Evolutionary conservation across 2,797 vertebrate species (phyloP), one percentile per base, ranked within the genome.

Genomic region (Erithacus rubecula): DNA sequence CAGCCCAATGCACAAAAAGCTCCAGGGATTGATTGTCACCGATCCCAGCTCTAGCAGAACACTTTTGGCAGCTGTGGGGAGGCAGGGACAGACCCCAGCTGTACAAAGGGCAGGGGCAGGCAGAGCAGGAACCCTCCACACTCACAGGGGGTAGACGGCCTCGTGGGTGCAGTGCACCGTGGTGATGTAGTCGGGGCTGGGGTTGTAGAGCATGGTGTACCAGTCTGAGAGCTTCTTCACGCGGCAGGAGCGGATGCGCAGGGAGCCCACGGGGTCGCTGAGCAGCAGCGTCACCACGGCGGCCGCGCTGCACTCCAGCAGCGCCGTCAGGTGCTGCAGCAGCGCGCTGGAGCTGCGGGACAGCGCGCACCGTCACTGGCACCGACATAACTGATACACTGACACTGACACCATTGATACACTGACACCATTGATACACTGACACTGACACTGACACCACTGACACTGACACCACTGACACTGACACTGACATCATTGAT

Each of bases 171-270:
- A 99, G 97, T 99, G 99, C 77, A 99, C 94, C 0, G 99, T 99
- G 96, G 98, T 99, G 91, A 99, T 52, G 8, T 99, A 99, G 96
- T 99, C 99, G 0, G 99, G 99, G 75, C 99, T 99, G 4, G 99
- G 99, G 93, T 99, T 99, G 97, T 99, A 99, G 24, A 99, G 98
- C 99, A 99, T 99, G 0, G 99, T 99, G 97, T 99, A 99, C 99
- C 99, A 99, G 95, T 99, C 99, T 0, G 99, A 99, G 43, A 99
- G 98, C 98, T 99, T 99, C 96, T 98, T 79, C 49, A 99, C 99
- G 13, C 96, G 96, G 91, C 99, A 99, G n/a, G 99, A 99, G 10
- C 97, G 98, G 94, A 99, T 98, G 16, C 95, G 97, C 72, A 99
- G 97, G 47, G 93, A 95, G 13, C 99, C 99, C 2, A 98, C 92